Conservation (phyloP, 2,888 invertebrate genomes). For the Drosophila diplacantha region DNA sequence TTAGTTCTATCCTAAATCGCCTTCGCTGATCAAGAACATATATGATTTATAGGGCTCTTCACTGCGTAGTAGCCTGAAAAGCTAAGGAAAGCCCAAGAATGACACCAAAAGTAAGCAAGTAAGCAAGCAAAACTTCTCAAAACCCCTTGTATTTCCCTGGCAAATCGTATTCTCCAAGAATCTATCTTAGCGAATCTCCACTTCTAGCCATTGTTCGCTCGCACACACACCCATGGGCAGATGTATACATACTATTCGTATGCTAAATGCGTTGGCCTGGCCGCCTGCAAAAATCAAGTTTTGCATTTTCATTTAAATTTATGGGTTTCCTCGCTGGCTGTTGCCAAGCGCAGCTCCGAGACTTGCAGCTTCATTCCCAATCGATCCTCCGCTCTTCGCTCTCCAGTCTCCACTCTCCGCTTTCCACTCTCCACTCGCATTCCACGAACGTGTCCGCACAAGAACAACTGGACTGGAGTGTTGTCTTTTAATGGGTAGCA, state of each 20-base stretch:
- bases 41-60: not conserved
- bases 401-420: slow-evolving; percentile 19
- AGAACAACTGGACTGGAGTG: slow-evolving; percentile 26
- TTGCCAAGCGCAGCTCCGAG: slow-evolving; percentile 26
- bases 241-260: slow-evolving; percentile 27
- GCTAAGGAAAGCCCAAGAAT: not conserved
- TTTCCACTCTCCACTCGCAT: slow-evolving; percentile 21
- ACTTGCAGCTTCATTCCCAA: slow-evolving; percentile 64
- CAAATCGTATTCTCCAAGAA: not conserved
- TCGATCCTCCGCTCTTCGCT: slow-evolving; percentile 26
- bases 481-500: slow-evolving; percentile 24
- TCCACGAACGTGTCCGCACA: too few species aligned
- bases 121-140: not conserved
- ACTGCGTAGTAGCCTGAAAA: not conserved
- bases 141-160: not conserved
- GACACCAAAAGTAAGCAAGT: not conserved
- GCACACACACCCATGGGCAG: slow-evolving; percentile 7
- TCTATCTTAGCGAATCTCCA: slow-evolving; percentile 11
- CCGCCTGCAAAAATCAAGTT: slow-evolving; percentile 65
- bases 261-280: slow-evolving; percentile 28
- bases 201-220: slow-evolving; percentile 2
- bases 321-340: slow-evolving; percentile 49
- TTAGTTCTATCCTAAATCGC: too few species aligned
- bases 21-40: too few species aligned
- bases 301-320: slow-evolving; percentile 70